Conservation (phyloP, 2,113 vertebrate genomes). For the Periophthalmodon schlosseri region DNA sequence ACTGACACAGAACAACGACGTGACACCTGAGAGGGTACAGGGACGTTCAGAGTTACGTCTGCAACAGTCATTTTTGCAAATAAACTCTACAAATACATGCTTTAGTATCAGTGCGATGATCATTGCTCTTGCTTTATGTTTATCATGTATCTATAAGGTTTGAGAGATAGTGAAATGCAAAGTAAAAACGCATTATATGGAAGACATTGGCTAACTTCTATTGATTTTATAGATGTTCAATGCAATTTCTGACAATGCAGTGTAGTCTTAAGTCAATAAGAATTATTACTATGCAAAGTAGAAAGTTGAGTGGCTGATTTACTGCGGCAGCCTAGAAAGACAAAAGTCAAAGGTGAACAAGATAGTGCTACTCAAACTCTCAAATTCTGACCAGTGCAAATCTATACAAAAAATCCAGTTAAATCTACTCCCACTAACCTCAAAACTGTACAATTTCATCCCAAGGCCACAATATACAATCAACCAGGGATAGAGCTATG, state of each 20-base stretch:
- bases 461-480: slow-evolving; percentile 5
- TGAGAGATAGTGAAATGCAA: too few species aligned
- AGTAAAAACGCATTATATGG: too few species aligned
- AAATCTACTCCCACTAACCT: not conserved
- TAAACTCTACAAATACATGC: not conserved
- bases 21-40: slow-evolving; percentile 45
- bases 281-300: not conserved
- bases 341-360: too few species aligned
- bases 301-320: not conserved
- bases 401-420: not conserved
- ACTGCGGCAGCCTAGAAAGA: not conserved
- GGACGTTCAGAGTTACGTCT: slow-evolving; percentile 15
- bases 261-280: not conserved
- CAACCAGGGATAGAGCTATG: not conserved
- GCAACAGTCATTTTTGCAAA: not conserved
- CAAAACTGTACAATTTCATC: not conserved
- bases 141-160: too few species aligned
- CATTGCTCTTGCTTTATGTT: too few species aligned
- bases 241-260: too few species aligned
- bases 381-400: not conserved
- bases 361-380: not conserved
- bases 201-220: not conserved
- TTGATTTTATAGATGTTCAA: not conserved
- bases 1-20: slow-evolving; percentile 27
- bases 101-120: too few species aligned